A percentile compares a stretch with the other conserved stretches of the same genome.
phyloP scores from a whole-genome alignment of 2,888 invertebrate genomes.

The Rhyacophila evoluta region DNA sequence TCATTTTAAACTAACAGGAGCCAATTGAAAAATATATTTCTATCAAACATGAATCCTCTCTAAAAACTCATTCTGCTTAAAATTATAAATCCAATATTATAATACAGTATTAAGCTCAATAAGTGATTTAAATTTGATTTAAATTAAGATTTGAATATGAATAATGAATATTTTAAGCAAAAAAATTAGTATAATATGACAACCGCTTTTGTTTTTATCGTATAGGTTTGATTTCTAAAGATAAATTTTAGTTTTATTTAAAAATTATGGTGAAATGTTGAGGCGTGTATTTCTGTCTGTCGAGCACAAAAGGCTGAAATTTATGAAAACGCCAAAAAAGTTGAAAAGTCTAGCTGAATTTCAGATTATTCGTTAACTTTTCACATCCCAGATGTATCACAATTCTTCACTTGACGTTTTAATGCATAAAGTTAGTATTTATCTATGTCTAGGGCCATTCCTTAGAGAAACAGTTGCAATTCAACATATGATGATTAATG shows the following conservation, averaged over 20 bases:
- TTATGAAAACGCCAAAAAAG: conserved; percentile 10
- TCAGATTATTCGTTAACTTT: conserved; percentile 25
- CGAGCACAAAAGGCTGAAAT: conserved; percentile 3
- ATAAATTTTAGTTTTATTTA: not conserved
- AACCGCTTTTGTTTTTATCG: not conserved
- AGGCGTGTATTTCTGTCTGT: not conserved
- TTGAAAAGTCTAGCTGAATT: conserved; percentile 19
- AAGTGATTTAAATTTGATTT: no score
- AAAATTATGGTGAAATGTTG: not conserved
- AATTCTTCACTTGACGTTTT: conserved; percentile 27
- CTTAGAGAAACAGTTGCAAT: not conserved
- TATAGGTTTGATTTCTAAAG: not conserved
- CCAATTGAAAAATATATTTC: no score
- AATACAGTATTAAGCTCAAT: no score
- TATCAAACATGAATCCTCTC: no score
- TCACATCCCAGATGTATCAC: conserved; percentile 25
- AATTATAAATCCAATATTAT: no score
- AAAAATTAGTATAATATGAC: no score
- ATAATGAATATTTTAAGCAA: no score
- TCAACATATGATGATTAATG: not conserved
- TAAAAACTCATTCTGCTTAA: no score
- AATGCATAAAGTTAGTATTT: conserved; percentile 26
- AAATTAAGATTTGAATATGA: no score
- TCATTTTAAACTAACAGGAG: no score
- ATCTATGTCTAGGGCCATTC: not conserved